These are phyloP conservation scores for Cromileptes altivelis DNA, from an alignment of 2,113 vertebrate genomes.

Conservation along the genomic window DNA sequence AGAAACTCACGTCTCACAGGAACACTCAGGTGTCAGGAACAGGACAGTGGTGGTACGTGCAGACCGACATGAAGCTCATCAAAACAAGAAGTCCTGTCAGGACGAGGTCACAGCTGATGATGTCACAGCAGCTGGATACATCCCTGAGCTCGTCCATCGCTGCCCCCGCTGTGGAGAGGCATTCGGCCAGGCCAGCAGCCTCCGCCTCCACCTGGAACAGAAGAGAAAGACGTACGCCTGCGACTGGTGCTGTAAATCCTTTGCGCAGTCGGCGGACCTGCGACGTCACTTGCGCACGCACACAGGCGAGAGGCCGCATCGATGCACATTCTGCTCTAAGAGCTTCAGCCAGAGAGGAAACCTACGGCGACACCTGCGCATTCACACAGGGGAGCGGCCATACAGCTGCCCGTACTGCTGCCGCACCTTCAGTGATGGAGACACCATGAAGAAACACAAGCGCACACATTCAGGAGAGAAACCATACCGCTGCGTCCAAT, in stretches of 20 bases:
- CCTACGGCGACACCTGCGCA: slow-evolving; percentile 80
- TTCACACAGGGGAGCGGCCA: slow-evolving; percentile 82
- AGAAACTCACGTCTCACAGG: rapidly evolving
- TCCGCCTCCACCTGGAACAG: slow-evolving; percentile 79
- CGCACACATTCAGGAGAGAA: slow-evolving; percentile 77
- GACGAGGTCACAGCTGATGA: background rate
- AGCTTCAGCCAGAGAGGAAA: slow-evolving; percentile 85
- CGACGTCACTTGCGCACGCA: slow-evolving; percentile 85
- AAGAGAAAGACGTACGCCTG: slow-evolving; percentile 81
- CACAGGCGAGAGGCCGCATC: slow-evolving; percentile 83
- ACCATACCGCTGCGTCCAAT: slow-evolving; percentile 67
- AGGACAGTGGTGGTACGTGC: background rate
- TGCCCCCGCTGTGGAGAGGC: slow-evolving; percentile 80
- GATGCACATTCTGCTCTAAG: slow-evolving; percentile 84
- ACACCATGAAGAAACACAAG: slow-evolving; percentile 82
- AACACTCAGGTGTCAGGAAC: background rate
- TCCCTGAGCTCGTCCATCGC: slow-evolving; percentile 54
- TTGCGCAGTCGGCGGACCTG: slow-evolving; percentile 83
- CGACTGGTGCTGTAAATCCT: slow-evolving; percentile 84
- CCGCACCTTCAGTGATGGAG: slow-evolving; percentile 79
- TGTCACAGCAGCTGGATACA: rapidly evolving
- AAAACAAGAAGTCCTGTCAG: slow-evolving; percentile 4
- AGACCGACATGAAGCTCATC: background rate
- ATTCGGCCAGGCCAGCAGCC: slow-evolving; percentile 67
- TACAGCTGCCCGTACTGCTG: slow-evolving; percentile 81